Conservation (phyloP, 2,797 vertebrate species). For the Pristis pectinata region DNA sequence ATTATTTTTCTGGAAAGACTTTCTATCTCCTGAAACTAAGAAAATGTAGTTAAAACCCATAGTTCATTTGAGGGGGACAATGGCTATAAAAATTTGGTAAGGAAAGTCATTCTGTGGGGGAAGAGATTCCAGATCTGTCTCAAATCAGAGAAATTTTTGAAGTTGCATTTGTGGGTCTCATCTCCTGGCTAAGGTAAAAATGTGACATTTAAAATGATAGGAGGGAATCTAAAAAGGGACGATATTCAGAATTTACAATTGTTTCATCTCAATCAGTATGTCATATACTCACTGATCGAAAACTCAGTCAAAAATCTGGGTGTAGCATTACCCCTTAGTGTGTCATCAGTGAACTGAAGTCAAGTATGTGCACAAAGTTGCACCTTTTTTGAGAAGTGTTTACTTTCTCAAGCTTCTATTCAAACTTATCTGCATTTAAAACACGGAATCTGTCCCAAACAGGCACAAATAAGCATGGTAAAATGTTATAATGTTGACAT, state of each 20-base stretch:
- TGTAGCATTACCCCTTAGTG: neutral
- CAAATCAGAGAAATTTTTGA: neutral
- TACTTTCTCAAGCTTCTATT: neutral
- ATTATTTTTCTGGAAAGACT: neutral
- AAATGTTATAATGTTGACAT: too few relatives aligned
- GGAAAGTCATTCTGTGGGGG: neutral
- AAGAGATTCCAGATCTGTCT: neutral
- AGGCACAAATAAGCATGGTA: neutral
- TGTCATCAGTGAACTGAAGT: too few relatives aligned
- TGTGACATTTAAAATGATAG: neutral
- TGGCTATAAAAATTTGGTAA: neutral
- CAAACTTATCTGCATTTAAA: neutral
- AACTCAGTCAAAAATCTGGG: neutral
- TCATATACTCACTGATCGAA: neutral
- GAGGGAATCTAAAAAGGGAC: neutral
- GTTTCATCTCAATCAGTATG: neutral
- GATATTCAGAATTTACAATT: neutral
- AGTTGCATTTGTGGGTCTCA: neutral
- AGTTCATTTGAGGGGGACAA: neutral
- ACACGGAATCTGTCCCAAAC: neutral
- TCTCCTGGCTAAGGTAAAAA: neutral
- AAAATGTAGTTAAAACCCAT: neutral
- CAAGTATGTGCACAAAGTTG: neutral
- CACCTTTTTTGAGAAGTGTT: neutral
- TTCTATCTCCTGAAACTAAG: neutral